Evolutionary conservation across 2,113 vertebrate genomes (phyloP), one percentile per base, ranked within the genome.

Genomic region (Paradoxurus hermaphroditus): DNA sequence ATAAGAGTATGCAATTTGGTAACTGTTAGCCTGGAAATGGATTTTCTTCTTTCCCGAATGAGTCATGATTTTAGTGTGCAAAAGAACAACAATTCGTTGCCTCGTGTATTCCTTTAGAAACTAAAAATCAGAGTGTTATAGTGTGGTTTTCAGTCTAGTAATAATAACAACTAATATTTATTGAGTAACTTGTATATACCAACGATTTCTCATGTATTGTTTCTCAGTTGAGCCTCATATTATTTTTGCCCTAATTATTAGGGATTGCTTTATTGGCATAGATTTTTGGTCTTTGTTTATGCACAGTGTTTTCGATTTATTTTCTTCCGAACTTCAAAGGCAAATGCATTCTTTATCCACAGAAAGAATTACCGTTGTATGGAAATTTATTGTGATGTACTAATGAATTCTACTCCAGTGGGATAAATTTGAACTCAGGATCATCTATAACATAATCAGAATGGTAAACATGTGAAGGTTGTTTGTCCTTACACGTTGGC

Each of bases 261-360:
- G n/a, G 34, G 29, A 36, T 81, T 34, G 4, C 65, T 62, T 62
- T 59, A 49, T 16, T 81, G 13, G 10, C 62, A n/a, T 75, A 21
- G 16, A 4, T 67, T 59, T 73, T 88, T 94, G 86, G 7, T 81
- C 5, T 44, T 86, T 85, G 79, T 49, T 49, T 93, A 95, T 82
- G 67, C 49, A 85, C 86, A 94, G 82, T 90, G 72, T 97, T 98
- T 97, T 87, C 51, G 88, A 96, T 97, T 91, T 72, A 95, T 97
- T 98, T 98, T 94, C 94, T 95, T 95, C 78, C 90, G 91, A 97
- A 94, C 56, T 95, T 98, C 94, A 98, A 98, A 93, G 96, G 70
- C 29, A 98, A 97, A 49, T 83, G 10, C 29, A 96, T 97, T 96
- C n/a, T 98, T 98, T 94, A 97, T 97, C 94, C 95, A 86, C 65